Percentiles rank a stretch among this genome's conserved stretches.
These are phyloP conservation scores for Azorinus chamasolen DNA, from an alignment of 2,888 invertebrate genomes.

Conservation along the genomic window DNA sequence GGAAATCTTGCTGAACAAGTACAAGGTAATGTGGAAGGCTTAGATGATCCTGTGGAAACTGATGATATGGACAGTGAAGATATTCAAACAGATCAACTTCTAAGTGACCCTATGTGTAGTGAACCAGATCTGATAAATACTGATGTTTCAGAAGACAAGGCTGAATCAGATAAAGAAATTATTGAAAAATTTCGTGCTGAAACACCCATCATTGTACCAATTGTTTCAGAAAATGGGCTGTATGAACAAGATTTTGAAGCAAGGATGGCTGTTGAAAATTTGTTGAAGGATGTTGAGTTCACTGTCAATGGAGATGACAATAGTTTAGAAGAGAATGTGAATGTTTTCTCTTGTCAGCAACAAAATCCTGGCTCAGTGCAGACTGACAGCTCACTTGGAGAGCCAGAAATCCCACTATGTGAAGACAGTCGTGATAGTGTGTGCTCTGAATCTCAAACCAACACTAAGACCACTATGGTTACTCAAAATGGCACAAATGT, in stretches of 20 bases:
- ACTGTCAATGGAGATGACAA: constrained; percentile 57
- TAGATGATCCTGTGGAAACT: not conserved
- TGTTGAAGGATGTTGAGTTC: constrained; percentile 60
- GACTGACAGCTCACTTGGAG: constrained; percentile 41
- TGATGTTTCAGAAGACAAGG: not conserved
- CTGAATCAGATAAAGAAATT: constrained; percentile 42
- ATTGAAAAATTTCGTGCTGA: constrained; percentile 56
- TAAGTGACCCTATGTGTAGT: too few relatives aligned
- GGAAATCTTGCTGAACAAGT: too few relatives aligned
- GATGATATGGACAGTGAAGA: constrained; percentile 8
- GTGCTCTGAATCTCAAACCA: constrained; percentile 57
- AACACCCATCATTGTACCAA: constrained; percentile 54
- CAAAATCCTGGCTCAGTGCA: constrained; percentile 46
- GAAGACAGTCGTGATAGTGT: constrained; percentile 52
- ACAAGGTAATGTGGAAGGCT: too few relatives aligned
- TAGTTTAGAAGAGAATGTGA: constrained; percentile 49
- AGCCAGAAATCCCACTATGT: constrained; percentile 20
- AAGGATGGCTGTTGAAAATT: constrained; percentile 62
- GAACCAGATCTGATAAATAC: too few relatives aligned
- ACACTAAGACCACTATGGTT: constrained; percentile 26
- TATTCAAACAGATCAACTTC: too few relatives aligned
- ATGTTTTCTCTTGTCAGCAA: constrained; percentile 33
- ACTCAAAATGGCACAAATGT: constrained; percentile 40
- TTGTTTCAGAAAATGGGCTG: constrained; percentile 60
- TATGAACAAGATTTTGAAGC: constrained; percentile 65